Conservation (phyloP, 2,797 vertebrate genomes). For the Poecilia velifera region DNA sequence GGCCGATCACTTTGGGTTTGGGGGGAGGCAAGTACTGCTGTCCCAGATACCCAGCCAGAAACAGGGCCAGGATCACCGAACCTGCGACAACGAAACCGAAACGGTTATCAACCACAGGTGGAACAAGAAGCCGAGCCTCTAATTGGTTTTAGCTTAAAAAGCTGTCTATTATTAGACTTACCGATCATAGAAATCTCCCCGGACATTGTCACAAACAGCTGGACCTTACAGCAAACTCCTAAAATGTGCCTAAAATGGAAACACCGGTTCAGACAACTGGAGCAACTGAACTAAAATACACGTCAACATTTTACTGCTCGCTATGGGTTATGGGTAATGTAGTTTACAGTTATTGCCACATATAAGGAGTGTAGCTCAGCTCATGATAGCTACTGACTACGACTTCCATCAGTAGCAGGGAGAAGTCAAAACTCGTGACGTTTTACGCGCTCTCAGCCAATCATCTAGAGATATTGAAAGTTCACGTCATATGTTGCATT, state of each 20-base stretch:
- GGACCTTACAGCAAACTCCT: background rate
- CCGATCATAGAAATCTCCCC: slow-evolving; percentile 83
- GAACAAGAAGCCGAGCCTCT: slow-evolving; percentile 12
- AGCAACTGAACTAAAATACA: slow-evolving; percentile 60
- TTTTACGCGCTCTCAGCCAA: slow-evolving; percentile 22
- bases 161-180: slow-evolving; percentile 53
- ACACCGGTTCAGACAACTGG: background rate
- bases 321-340: slow-evolving; percentile 69
- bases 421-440: background rate
- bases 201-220: slow-evolving; percentile 64
- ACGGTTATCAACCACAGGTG: slow-evolving; percentile 9
- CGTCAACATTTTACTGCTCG: slow-evolving; percentile 62
- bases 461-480: background rate
- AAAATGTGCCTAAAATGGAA: slow-evolving; percentile 5
- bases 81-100: slow-evolving; percentile 73
- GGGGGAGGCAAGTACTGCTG: slow-evolving; percentile 96
- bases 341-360: slow-evolving; percentile 23
- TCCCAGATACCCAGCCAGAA: slow-evolving; percentile 95
- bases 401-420: slow-evolving; percentile 46
- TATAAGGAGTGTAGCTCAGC: fast-evolving
- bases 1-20: slow-evolving; percentile 90
- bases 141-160: slow-evolving; percentile 8
- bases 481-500: background rate
- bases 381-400: slow-evolving; percentile 26
- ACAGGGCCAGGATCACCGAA: slow-evolving; percentile 90